phyloP scores from a whole-genome alignment of 1,140 invertebrate species.

The Drosophila virilis region DNA sequence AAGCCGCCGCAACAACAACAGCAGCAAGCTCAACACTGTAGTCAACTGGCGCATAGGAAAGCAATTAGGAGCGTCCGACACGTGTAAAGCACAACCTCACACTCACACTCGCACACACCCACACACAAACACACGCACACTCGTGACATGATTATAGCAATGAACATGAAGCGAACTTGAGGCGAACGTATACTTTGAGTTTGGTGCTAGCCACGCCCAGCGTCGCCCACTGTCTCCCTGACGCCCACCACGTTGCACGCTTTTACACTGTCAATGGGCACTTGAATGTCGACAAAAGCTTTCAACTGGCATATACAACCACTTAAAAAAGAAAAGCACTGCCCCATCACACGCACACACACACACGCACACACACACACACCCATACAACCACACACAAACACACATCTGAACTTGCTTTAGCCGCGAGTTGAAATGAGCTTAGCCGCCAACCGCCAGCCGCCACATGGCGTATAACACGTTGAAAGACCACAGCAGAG shows the following conservation, averaged over 20 bases:
- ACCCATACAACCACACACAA: constrained; percentile 6
- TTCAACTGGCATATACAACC: constrained; percentile 81
- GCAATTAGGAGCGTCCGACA: constrained; percentile 62
- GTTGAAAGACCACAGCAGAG: constrained; percentile 14
- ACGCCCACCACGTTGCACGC: constrained; percentile 46
- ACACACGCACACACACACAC: constrained; percentile 14
- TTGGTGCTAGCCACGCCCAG: constrained; percentile 2
- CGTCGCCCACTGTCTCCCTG: not conserved
- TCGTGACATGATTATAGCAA: constrained; percentile 51
- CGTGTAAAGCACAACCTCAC: constrained; percentile 33
- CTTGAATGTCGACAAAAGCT: constrained; percentile 81
- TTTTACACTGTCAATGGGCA: constrained; percentile 80
- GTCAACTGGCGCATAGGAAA: constrained; percentile 57
- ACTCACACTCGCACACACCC: constrained; percentile 16
- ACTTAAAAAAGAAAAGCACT: constrained; percentile 75
- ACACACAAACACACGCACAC: constrained; percentile 4
- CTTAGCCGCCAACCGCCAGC: constrained; percentile 23
- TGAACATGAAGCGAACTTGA: constrained; percentile 37
- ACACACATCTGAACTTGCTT: constrained; percentile 57
- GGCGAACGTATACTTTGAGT: constrained; percentile 41
- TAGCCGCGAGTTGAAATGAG: constrained; percentile 68
- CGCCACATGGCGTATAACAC: constrained; percentile 56
- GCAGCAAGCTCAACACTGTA: not conserved
- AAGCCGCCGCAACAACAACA: constrained; percentile 12
- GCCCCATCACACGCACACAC: constrained; percentile 38